Percentiles rank a stretch among this genome's conserved stretches.
These are phyloP conservation scores for Mungos mungo DNA, from an alignment of 2,113 vertebrate species.

Conservation along the genomic window DNA sequence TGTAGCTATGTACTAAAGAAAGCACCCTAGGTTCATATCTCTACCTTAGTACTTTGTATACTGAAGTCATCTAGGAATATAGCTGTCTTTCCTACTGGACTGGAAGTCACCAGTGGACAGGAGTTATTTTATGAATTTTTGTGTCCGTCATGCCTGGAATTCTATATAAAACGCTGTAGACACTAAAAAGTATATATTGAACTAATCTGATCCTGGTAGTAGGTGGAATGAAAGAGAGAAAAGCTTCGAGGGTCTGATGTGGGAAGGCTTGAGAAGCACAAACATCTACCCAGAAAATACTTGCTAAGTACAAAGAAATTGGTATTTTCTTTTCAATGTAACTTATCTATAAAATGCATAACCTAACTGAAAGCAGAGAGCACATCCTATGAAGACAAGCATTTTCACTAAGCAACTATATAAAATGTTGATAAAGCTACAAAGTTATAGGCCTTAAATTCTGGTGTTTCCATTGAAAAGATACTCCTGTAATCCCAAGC, in stretches of 20 bases:
- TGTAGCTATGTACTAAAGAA: neutral
- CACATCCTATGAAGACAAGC: neutral
- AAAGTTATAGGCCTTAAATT: neutral
- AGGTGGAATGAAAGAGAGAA: neutral
- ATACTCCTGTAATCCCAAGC: neutral
- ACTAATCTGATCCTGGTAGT: neutral
- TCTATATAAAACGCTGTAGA: neutral
- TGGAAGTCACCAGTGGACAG: neutral
- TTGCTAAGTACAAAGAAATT: constrained; percentile 73
- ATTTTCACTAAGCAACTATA: neutral
- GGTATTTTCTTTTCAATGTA: constrained; percentile 69
- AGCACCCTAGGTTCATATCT: no score
- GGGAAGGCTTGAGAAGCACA: neutral
- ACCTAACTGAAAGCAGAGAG: constrained; percentile 40
- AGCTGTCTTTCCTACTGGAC: neutral
- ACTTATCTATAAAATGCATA: constrained; percentile 65
- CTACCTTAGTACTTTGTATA: neutral
- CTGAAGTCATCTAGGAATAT: neutral
- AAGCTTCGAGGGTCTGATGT: neutral
- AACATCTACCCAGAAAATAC: constrained; percentile 21
- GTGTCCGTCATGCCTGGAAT: neutral
- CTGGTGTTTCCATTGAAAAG: neutral
- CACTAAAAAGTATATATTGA: neutral
- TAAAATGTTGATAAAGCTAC: neutral
- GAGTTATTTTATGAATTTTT: neutral